Percentiles rank a stretch among this genome's conserved stretches.
phyloP scores from a whole-genome alignment of 2,888 invertebrate species.

The Perdita meconis region DNA sequence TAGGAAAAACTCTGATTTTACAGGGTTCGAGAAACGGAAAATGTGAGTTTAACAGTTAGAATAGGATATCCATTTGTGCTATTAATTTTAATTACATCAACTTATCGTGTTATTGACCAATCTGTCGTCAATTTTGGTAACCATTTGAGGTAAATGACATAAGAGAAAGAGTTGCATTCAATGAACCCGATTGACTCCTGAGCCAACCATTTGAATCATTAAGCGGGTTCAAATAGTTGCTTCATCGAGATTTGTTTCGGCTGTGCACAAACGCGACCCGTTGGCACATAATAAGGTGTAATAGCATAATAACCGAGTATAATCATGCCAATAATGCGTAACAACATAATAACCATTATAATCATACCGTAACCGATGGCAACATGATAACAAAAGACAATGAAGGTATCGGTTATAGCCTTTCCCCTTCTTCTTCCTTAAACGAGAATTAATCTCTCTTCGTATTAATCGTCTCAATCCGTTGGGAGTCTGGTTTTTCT shows the following conservation, averaged over 20 bases:
- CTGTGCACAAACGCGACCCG: slow-evolving; percentile 83
- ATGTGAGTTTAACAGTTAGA: neutral
- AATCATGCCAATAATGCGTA: slow-evolving; percentile 53
- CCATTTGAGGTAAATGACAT: slow-evolving; percentile 19
- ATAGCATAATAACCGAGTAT: slow-evolving; percentile 55
- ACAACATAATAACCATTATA: slow-evolving; percentile 47
- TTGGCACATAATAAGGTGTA: slow-evolving; percentile 83
- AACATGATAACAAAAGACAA: slow-evolving; percentile 21
- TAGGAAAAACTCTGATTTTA: too few relatives aligned
- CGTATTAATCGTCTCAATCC: slow-evolving; percentile 41
- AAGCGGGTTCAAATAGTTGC: slow-evolving; percentile 62
- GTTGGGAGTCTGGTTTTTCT: neutral
- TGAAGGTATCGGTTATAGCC: slow-evolving; percentile 6
- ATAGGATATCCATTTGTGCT: neutral
- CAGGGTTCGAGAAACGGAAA: neutral
- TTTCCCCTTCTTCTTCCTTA: too few relatives aligned
- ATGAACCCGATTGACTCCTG: slow-evolving; percentile 12
- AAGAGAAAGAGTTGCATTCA: slow-evolving; percentile 16
- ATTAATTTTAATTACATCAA: slow-evolving; percentile 23
- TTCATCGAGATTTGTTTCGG: slow-evolving; percentile 50
- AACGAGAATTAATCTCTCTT: slow-evolving; percentile 31
- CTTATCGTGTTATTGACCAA: neutral
- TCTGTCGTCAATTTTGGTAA: slow-evolving; percentile 31
- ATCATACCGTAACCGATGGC: slow-evolving; percentile 42
- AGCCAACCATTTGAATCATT: slow-evolving; percentile 62